Evolutionary conservation across 1,140 invertebrate genomes (phyloP).

Genomic region (Polyergus mexicanus): DNA sequence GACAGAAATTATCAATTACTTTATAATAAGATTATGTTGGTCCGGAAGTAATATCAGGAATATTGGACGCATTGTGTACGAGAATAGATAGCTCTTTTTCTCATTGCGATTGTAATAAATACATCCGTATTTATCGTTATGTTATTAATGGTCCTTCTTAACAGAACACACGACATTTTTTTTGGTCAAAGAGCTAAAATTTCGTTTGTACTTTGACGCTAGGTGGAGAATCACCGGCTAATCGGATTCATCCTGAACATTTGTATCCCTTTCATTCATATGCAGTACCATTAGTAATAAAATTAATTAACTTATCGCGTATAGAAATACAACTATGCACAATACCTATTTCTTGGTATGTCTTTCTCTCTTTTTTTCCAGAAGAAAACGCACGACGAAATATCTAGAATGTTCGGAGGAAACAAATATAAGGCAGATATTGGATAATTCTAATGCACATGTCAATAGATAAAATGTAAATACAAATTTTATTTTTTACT

Average conservation of each 20-base stretch:
- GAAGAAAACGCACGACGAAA: conserved; percentile 9
- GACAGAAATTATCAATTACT: conserved; percentile 57
- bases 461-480: neutral
- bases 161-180: conserved; percentile 55
- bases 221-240: conserved; percentile 32
- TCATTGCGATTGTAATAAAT: conserved; percentile 18
- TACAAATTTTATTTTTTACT: neutral
- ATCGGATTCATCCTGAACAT: conserved; percentile 16
- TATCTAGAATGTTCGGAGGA: conserved; percentile 18
- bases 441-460: conserved; percentile 15
- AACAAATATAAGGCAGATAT: conserved; percentile 24
- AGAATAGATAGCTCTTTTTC: conserved; percentile 2
- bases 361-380: neutral
- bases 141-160: conserved; percentile 58
- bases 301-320: conserved; percentile 21
- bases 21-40: conserved; percentile 60
- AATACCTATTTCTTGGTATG: neutral
- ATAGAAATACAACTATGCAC: conserved; percentile 15
- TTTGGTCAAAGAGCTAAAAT: conserved; percentile 60
- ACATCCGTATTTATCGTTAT: conserved; percentile 21
- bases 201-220: conserved; percentile 55
- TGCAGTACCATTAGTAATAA: neutral
- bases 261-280: neutral
- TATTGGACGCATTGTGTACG: conserved; percentile 3
- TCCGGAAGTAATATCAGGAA: conserved; percentile 54